These are phyloP conservation scores for Pleuronectes platessa DNA, from an alignment of 2,113 vertebrate genomes.

Conservation along the genomic window DNA sequence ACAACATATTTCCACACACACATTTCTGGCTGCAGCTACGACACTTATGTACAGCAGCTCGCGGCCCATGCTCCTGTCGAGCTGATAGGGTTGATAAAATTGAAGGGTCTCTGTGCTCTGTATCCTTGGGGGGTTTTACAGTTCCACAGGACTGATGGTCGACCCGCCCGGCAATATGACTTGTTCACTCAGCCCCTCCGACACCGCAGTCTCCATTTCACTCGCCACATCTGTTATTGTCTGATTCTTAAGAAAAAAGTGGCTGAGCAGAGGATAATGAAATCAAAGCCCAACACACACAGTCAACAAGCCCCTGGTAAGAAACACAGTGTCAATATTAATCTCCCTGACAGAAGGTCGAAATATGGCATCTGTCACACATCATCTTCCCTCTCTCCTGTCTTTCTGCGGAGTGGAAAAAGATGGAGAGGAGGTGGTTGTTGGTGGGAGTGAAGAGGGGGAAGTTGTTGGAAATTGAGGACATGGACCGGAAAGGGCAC, in stretches of 20 bases:
- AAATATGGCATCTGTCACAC: conserved; percentile 87
- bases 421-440: conserved; percentile 62
- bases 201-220: conserved; percentile 79
- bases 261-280: conserved; percentile 82
- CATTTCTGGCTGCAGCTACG: background rate
- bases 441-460: conserved; percentile 61
- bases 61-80: conserved; percentile 14
- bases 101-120: conserved; percentile 54
- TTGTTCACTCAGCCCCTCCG: conserved; percentile 77
- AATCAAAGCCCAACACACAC: conserved; percentile 85
- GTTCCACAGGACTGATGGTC: conserved; percentile 74
- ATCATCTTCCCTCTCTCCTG: conserved; percentile 83
- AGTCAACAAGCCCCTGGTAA: conserved; percentile 83
- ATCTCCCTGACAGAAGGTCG: conserved; percentile 87
- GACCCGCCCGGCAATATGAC: conserved; percentile 71
- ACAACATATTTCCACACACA: background rate
- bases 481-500: conserved; percentile 56
- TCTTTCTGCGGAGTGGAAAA: conserved; percentile 78
- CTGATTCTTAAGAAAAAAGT: conserved; percentile 87
- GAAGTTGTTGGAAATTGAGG: conserved; percentile 69
- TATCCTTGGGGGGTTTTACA: conserved; percentile 64
- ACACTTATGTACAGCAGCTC: conserved; percentile 10
- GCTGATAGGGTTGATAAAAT: conserved; percentile 57
- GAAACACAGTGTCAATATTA: conserved; percentile 88
- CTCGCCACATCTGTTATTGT: conserved; percentile 86